Evolutionary conservation across 92 coral and sea anemone genomes (phyloP).

Genomic region (Heteractis magnifica): DNA sequence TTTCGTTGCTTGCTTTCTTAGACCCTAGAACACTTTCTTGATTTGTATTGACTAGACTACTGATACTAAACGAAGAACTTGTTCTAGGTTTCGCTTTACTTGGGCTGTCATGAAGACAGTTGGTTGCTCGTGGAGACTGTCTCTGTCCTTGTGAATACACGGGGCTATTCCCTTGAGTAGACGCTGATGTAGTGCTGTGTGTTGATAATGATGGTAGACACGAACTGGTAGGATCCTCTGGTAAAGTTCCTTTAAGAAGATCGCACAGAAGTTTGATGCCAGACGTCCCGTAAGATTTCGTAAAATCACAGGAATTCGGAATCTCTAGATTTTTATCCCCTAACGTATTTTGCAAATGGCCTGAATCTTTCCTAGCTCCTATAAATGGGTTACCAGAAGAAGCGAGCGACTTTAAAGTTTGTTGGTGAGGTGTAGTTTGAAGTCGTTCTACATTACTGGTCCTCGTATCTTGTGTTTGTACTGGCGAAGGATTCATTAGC

Average conservation of each 20-base stretch:
- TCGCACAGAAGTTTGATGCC: conserved; percentile 79
- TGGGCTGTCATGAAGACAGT: conserved; percentile 18
- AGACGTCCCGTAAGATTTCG: conserved; percentile 42
- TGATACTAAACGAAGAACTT: conserved; percentile 79
- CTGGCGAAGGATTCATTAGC: not conserved
- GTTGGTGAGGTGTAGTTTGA: not conserved
- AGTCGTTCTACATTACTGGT: too few relatives aligned
- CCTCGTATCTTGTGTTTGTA: not conserved
- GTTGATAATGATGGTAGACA: conserved; percentile 8
- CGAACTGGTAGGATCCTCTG: conserved; percentile 36
- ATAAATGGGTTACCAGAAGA: not conserved
- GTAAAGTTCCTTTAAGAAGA: conserved; percentile 74
- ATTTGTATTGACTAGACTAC: conserved; percentile 63
- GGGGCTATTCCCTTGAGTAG: conserved; percentile 24
- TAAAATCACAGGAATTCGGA: conserved; percentile 1
- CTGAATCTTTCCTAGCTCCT: not conserved
- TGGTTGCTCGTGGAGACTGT: conserved; percentile 17
- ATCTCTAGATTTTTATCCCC: not conserved
- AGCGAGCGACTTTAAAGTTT: not conserved
- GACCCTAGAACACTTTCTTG: conserved; percentile 7
- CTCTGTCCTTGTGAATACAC: not conserved
- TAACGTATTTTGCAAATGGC: not conserved
- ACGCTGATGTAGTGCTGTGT: conserved; percentile 36
- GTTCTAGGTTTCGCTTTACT: conserved; percentile 27
- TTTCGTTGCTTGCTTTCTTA: not conserved